Conservation (phyloP, 2,888 invertebrate species). For the Trisateles emortualis region DNA sequence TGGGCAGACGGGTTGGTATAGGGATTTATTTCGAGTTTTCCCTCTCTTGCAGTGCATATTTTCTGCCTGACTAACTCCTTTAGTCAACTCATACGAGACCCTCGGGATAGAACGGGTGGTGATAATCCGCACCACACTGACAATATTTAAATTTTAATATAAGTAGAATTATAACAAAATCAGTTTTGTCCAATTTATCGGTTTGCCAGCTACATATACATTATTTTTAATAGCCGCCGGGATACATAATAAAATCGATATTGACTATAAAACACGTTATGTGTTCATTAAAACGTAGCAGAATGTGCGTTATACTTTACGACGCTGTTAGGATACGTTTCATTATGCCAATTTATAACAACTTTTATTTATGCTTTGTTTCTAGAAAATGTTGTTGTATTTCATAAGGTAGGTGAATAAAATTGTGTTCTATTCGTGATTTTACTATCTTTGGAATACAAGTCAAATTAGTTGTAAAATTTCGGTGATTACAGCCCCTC, state of each 20-base stretch:
- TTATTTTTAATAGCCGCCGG: conserved; percentile 41
- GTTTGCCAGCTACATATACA: conserved; percentile 16
- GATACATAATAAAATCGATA: conserved; percentile 58
- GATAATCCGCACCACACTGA: too few relatives aligned
- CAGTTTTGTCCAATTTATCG: background rate
- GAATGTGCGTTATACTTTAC: conserved; percentile 40
- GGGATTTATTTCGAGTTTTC: too few relatives aligned
- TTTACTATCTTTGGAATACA: too few relatives aligned
- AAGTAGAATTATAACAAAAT: background rate
- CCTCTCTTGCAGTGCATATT: too few relatives aligned
- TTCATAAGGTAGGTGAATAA: background rate
- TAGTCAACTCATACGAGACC: too few relatives aligned
- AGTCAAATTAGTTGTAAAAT: too few relatives aligned
- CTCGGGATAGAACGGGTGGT: too few relatives aligned
- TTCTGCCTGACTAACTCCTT: too few relatives aligned
- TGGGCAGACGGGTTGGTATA: too few relatives aligned
- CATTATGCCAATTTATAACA: conserved; percentile 48
- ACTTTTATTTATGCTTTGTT: conserved; percentile 47
- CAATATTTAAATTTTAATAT: too few relatives aligned
- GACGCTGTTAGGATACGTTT: conserved; percentile 41
- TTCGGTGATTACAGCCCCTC: too few relatives aligned
- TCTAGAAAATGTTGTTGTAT: conserved; percentile 40
- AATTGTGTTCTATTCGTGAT: background rate
- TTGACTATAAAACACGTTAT: conserved; percentile 58
- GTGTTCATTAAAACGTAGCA: conserved; percentile 53